Percentiles rank a stretch among this genome's conserved stretches.
These are phyloP conservation scores for Agapostemon virescens DNA, from an alignment of 2,888 invertebrate genomes.

Conservation along the genomic window DNA sequence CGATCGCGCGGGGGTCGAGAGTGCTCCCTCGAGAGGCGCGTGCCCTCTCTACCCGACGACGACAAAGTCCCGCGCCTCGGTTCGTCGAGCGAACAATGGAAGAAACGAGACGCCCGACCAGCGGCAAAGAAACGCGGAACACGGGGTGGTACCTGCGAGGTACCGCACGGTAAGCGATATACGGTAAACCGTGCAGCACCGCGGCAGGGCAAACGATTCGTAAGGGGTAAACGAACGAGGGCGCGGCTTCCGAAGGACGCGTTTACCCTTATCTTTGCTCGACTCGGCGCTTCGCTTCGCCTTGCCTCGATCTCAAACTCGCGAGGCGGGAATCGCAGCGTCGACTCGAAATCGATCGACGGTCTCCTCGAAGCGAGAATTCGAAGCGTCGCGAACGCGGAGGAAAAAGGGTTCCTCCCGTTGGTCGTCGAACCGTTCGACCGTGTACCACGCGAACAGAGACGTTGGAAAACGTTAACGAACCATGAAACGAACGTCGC, in stretches of 20 bases:
- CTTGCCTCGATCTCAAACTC: background rate
- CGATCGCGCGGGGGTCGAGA: constrained; percentile 1
- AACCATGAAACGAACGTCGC: constrained; percentile 70
- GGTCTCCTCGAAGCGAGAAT: background rate
- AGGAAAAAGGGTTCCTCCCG: background rate
- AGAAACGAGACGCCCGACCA: constrained; percentile 40
- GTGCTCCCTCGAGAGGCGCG: constrained; percentile 1
- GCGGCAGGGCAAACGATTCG: constrained; percentile 17
- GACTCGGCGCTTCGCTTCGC: too few relatives aligned
- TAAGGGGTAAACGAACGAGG: constrained; percentile 41
- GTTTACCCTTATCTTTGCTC: background rate
- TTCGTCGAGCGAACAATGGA: constrained; percentile 1
- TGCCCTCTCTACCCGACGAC: background rate
- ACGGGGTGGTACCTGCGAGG: background rate
- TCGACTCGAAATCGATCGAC: background rate
- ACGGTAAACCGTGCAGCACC: constrained; percentile 2
- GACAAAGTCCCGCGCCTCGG: background rate
- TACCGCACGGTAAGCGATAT: background rate
- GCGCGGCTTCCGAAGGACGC: constrained; percentile 16
- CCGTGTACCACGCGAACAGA: constrained; percentile 47
- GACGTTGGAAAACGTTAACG: constrained; percentile 62
- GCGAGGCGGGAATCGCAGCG: background rate
- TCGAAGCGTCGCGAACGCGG: background rate
- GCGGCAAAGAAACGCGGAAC: constrained; percentile 22
- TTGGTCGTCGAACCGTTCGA: background rate